These are phyloP conservation scores for Catharus ustulatus DNA, from an alignment of 2,797 vertebrate species.

Conservation along the genomic window DNA sequence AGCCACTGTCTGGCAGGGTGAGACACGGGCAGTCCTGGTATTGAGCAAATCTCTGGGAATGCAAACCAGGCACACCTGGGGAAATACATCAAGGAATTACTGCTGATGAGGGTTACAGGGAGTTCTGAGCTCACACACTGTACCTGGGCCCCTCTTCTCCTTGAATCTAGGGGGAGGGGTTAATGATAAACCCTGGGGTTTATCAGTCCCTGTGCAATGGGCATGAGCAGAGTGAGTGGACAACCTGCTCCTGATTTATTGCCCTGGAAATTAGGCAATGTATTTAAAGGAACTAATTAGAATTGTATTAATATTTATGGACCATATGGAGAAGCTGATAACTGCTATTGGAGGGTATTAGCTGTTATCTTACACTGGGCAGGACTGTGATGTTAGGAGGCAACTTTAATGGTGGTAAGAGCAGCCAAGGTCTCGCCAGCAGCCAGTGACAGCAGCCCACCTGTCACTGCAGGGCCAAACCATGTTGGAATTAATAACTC, in stretches of 20 bases:
- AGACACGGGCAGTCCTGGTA: background rate
- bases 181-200: background rate
- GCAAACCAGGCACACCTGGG: background rate
- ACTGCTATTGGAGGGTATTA: constrained; percentile 69
- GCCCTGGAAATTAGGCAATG: constrained; percentile 45
- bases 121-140: background rate
- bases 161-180: background rate
- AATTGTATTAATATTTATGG: constrained; percentile 80
- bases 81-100: background rate
- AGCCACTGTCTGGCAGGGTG: background rate
- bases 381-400: constrained; percentile 57
- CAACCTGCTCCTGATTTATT: background rate
- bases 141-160: background rate
- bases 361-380: constrained; percentile 69
- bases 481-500: constrained; percentile 47
- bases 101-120: background rate
- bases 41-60: background rate
- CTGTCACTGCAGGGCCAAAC: constrained; percentile 26
- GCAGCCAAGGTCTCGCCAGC: constrained; percentile 45
- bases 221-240: accelerated
- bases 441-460: background rate
- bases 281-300: constrained; percentile 76
- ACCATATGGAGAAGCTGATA: constrained; percentile 65
- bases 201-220: background rate
- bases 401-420: constrained; percentile 60